phyloP scores from a whole-genome alignment of 1,140 invertebrate species.

The Oedothorax gibbosus region DNA sequence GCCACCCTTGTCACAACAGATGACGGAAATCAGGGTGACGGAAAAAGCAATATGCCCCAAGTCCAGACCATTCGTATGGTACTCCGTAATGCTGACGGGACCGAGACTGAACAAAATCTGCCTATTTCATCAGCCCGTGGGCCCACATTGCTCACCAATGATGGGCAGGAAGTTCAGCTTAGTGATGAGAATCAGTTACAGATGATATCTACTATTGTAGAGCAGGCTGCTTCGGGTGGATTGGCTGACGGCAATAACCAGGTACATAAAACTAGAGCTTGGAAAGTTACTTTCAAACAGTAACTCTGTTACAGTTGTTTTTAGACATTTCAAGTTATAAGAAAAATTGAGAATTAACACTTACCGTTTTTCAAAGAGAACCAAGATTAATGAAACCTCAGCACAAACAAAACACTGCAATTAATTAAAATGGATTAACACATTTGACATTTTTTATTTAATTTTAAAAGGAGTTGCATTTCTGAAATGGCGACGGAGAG shows the following conservation, averaged over 20 bases:
- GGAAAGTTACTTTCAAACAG: background rate
- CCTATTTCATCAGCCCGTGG: conserved; percentile 47
- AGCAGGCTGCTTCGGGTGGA: conserved; percentile 62
- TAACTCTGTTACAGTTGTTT: no score
- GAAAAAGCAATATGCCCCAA: conserved; percentile 15
- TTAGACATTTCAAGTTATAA: no score
- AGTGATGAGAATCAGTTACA: conserved; percentile 63
- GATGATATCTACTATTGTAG: conserved; percentile 66
- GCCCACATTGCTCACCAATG: conserved; percentile 59
- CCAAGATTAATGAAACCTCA: no score
- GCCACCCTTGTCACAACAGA: conserved; percentile 39
- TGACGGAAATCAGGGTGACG: conserved; percentile 20
- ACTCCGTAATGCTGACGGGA: conserved; percentile 57
- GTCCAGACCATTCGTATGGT: conserved; percentile 60
- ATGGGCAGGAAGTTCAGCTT: conserved; percentile 61
- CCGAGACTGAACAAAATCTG: conserved; percentile 60
- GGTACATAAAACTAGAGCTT: conserved; percentile 62
- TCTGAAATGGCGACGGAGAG: no score
- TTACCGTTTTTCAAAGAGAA: no score
- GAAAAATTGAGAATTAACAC: no score
- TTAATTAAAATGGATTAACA: no score
- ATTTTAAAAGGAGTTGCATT: no score
- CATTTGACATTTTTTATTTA: no score
- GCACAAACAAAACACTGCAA: no score
- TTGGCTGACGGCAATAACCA: conserved; percentile 63